A percentile compares a stretch with the other conserved stretches of the same genome.
Conservation (phyloP, 2,797 vertebrate species). For the Eulemur rubriventer region DNA sequence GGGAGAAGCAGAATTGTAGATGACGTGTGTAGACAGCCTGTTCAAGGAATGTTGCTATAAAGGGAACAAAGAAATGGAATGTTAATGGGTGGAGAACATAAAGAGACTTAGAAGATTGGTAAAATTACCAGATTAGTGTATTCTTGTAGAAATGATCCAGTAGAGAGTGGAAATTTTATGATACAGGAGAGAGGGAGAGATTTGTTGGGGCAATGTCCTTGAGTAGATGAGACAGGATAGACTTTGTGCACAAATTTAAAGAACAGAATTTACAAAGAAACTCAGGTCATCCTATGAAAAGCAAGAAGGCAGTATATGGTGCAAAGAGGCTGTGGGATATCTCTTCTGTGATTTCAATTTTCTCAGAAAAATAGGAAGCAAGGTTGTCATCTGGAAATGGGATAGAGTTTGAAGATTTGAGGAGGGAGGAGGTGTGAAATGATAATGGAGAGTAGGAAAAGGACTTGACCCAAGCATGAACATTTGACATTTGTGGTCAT, state of each 20-base stretch:
- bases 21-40: background rate
- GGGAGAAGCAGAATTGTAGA: background rate
- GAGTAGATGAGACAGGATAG: background rate
- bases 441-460: background rate
- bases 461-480: too few relatives aligned
- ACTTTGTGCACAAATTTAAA: background rate
- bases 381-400: background rate
- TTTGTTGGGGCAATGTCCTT: background rate
- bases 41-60: background rate
- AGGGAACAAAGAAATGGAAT: background rate
- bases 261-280: background rate
- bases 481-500: background rate
- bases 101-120: background rate
- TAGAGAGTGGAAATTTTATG: background rate
- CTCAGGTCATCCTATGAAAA: background rate
- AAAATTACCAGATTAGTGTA: background rate
- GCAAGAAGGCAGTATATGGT: background rate
- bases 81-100: background rate
- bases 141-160: background rate
- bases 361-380: background rate
- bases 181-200: background rate
- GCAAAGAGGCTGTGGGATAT: background rate
- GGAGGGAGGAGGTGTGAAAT: background rate
- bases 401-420: background rate
- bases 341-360: background rate